Conservation (phyloP, 2,888 invertebrate species). For the Isotomurus palustris region DNA sequence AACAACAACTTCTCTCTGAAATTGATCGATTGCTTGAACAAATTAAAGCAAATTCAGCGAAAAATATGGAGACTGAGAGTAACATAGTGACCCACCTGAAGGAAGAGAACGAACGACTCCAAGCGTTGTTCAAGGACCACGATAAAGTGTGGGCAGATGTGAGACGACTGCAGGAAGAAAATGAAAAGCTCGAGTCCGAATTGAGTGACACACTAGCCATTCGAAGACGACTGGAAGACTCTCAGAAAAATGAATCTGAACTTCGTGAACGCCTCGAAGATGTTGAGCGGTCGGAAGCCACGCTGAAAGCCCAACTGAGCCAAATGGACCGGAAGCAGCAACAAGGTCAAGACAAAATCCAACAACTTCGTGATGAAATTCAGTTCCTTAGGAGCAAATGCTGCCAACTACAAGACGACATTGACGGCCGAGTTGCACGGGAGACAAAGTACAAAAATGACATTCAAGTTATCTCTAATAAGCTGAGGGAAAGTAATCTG, state of each 20-base stretch:
- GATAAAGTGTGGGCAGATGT: constrained; percentile 57
- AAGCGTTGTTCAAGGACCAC: constrained; percentile 55
- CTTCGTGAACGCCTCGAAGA: constrained; percentile 61
- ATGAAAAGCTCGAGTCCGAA: constrained; percentile 40
- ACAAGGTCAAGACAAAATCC: constrained; percentile 37
- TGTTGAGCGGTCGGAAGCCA: constrained; percentile 59
- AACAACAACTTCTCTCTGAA: constrained; percentile 37
- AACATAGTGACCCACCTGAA: constrained; percentile 37
- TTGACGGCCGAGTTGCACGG: constrained; percentile 29
- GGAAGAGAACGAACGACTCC: constrained; percentile 56
- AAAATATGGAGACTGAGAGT: constrained; percentile 23
- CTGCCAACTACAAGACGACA: constrained; percentile 44
- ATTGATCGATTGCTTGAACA: constrained; percentile 40
- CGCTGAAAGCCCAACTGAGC: constrained; percentile 25
- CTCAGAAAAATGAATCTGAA: constrained; percentile 54
- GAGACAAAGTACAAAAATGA: constrained; percentile 43
- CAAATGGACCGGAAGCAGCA: constrained; percentile 36
- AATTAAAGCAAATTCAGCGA: constrained; percentile 21
- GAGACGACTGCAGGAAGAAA: constrained; percentile 55
- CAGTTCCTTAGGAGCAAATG: constrained; percentile 43
- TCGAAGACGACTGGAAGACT: constrained; percentile 39
- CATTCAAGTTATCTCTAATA: constrained; percentile 35
- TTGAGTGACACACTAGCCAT: constrained; percentile 30
- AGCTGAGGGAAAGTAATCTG: constrained; percentile 35
- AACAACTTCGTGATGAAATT: constrained; percentile 42